Evolutionary conservation across 2,797 vertebrate species (phyloP), one percentile per base, ranked within the genome.

Genomic region (Syngnathus rostellatus): DNA sequence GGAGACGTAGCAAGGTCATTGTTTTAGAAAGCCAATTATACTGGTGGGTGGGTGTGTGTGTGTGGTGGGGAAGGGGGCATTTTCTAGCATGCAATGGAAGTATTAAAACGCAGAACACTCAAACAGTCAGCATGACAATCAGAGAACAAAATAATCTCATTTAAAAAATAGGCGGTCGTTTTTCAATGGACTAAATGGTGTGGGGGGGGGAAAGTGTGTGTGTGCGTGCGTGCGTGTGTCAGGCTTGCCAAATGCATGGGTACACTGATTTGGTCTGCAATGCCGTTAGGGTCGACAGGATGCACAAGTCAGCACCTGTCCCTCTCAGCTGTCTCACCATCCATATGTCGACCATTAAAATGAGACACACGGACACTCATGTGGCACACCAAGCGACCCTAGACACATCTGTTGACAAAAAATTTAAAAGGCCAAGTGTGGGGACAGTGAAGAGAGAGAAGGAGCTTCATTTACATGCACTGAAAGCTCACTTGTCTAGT

Each of bases 301-400:
- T 83, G 81, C 82, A 81, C 70, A 74, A 83, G 80, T 89, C 86
- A 86, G 82, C 88, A 89, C 83, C 88, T 89, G 89, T 72, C 67
- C 81, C 76, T 45, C 84, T 87, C 87, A 89, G 90, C 88, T 86
- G 86, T 88, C 86, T 86, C 69, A 57, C 7, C 62, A 81, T 81
- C 90, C 90, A 90, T 92, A 92, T 92, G 91, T 85, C 80, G 83
- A 81, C 86, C 88, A 91, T 92, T 92, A 90, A 86, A 87, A 79
- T 75, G 82, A 80, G 86, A 86, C 85, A 66, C 70, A 84, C 71
- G 80, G 84, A 81, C 80, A 79, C 68, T 65, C 40, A 66, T 72
- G 72, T 78, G 82, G 73, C 69, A 63, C 83, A 83, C 85, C 84
- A 69, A 31, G 70, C 78, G 81, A 87, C 86, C 86, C 82, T 48